Evolutionary conservation across 2,888 invertebrate species (phyloP).

Genomic region (Tortrix viridana): DNA sequence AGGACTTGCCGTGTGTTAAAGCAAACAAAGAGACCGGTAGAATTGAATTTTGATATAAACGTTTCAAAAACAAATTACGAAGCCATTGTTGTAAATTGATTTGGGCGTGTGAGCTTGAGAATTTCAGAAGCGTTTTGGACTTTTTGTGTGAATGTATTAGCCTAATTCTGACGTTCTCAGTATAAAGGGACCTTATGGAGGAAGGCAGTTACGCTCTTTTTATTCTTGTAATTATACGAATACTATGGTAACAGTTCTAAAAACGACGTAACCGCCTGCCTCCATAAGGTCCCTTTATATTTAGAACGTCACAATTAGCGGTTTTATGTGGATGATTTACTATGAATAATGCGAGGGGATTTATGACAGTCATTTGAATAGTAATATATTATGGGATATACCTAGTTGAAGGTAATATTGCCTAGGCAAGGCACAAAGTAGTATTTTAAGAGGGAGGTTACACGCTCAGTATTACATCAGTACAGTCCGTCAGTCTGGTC

Average conservation of each 20-base stretch:
- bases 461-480: too few species aligned
- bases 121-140: constrained; percentile 14
- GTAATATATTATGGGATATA: constrained; percentile 32
- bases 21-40: background rate
- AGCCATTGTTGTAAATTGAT: constrained; percentile 10
- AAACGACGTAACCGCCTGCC: too few species aligned
- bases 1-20: background rate
- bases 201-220: too few species aligned
- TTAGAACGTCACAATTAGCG: too few species aligned
- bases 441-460: too few species aligned
- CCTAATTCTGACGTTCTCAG: too few species aligned
- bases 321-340: constrained; percentile 16
- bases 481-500: too few species aligned
- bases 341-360: constrained; percentile 7
- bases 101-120: constrained; percentile 1
- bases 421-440: background rate
- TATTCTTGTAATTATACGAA: too few species aligned
- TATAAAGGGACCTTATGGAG: too few species aligned
- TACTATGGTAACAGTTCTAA: too few species aligned
- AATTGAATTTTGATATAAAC: background rate
- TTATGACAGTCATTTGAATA: constrained; percentile 32
- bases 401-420: constrained; percentile 24
- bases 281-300: too few species aligned
- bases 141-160: constrained; percentile 18
- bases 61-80: background rate